phyloP scores from a whole-genome alignment of 2,113 vertebrate genomes.

The Noturus placidus region DNA sequence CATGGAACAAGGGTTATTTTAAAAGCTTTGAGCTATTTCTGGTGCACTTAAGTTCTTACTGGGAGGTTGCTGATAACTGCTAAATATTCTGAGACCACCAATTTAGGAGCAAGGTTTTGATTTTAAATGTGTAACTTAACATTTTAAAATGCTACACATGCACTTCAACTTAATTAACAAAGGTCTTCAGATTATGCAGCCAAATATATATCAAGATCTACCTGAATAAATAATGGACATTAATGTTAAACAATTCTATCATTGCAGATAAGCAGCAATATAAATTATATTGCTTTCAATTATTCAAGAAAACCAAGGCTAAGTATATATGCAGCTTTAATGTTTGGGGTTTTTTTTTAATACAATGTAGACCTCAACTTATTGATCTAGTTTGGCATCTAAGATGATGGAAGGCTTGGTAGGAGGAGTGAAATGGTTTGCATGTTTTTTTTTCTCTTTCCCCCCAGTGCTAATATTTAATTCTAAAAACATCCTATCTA shows the following conservation, averaged over 20 bases:
- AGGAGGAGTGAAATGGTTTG: not conserved
- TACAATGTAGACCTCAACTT: not conserved
- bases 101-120: not conserved
- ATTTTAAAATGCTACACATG: not conserved
- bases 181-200: not conserved
- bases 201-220: not conserved
- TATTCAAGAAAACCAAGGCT: not conserved
- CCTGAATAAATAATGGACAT: not conserved
- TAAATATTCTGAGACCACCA: not conserved
- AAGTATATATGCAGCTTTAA: not conserved
- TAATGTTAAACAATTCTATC: not conserved
- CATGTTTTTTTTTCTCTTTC: not conserved
- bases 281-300: not conserved
- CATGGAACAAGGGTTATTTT: conserved; percentile 12
- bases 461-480: not conserved
- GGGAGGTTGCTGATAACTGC: not conserved
- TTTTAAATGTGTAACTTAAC: not conserved
- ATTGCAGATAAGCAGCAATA: not conserved
- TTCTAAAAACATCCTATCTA: not conserved
- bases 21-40: too few relatives aligned
- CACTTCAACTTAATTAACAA: not conserved
- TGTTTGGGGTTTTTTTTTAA: not conserved
- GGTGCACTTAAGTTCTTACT: not conserved
- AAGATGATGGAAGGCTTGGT: not conserved
- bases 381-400: not conserved